Evolutionary conservation across 2,797 vertebrate genomes (phyloP).

Genomic region (Telmatherina bonti): DNA sequence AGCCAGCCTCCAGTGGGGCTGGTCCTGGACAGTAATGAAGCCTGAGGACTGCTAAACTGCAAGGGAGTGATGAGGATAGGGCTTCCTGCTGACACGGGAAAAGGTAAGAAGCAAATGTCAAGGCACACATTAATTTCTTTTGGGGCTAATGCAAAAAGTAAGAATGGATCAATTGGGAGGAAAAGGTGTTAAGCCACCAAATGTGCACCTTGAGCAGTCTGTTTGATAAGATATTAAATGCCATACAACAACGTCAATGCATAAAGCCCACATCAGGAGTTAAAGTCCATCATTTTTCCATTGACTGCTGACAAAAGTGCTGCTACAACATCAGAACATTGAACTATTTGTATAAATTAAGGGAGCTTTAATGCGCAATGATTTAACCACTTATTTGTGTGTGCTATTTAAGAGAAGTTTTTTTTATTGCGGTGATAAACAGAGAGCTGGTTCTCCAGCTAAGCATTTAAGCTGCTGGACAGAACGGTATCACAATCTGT

Average conservation of each 20-base stretch:
- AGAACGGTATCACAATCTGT: not conserved
- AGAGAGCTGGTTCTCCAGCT: slow-evolving; percentile 34
- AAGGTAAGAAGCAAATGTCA: slow-evolving; percentile 53
- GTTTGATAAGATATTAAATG: slow-evolving; percentile 8
- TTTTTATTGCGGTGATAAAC: slow-evolving; percentile 16
- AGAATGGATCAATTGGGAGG: slow-evolving; percentile 20
- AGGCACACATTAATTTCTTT: slow-evolving; percentile 39
- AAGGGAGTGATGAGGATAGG: slow-evolving; percentile 56
- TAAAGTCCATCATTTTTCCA: slow-evolving; percentile 22
- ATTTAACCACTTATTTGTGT: slow-evolving; percentile 51
- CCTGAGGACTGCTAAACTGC: slow-evolving; percentile 50
- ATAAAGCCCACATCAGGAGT: slow-evolving; percentile 3
- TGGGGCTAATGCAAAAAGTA: slow-evolving; percentile 1
- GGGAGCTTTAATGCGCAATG: not conserved
- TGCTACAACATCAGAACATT: slow-evolving; percentile 16
- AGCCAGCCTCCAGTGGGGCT: slow-evolving; percentile 27
- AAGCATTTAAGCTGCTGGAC: not conserved
- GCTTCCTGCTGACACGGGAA: slow-evolving; percentile 63
- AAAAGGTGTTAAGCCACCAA: slow-evolving; percentile 9
- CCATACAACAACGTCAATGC: not conserved
- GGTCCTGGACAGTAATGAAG: slow-evolving; percentile 50
- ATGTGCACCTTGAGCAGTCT: not conserved
- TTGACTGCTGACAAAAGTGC: slow-evolving; percentile 21
- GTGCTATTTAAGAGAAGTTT: slow-evolving; percentile 35
- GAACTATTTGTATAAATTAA: slow-evolving; percentile 25